phyloP scores from a whole-genome alignment of 53 echinoderm and acorn worm genomes.

The Zoroaster sp. region DNA sequence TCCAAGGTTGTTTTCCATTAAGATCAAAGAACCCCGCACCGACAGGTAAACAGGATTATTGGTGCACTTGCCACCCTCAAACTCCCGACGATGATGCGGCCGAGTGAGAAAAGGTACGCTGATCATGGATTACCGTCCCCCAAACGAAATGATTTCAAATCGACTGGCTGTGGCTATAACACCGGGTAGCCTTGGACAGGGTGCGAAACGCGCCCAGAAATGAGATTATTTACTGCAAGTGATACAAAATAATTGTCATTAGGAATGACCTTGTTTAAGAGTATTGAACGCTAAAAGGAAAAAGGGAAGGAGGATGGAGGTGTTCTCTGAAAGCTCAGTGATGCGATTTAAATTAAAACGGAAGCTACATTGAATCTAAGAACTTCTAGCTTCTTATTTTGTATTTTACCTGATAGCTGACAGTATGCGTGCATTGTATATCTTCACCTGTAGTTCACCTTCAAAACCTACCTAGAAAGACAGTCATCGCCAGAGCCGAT shows the following conservation, averaged over 20 bases:
- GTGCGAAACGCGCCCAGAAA: constrained; percentile 40
- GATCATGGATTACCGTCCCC: background rate
- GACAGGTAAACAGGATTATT: constrained; percentile 50
- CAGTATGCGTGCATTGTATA: no score
- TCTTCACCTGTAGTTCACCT: no score
- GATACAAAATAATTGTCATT: constrained; percentile 55
- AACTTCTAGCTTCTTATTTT: no score
- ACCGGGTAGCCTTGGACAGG: constrained; percentile 34
- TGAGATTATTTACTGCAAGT: constrained; percentile 50
- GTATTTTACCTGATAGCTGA: no score
- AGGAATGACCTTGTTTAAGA: constrained; percentile 52
- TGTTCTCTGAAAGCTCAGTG: constrained; percentile 9
- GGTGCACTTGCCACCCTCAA: constrained; percentile 19
- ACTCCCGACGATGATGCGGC: background rate
- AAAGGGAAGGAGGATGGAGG: background rate
- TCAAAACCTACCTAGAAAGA: no score
- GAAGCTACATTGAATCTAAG: background rate
- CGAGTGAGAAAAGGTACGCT: constrained; percentile 9
- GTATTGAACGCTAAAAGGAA: constrained; percentile 48
- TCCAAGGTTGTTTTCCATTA: background rate
- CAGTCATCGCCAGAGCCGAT: no score
- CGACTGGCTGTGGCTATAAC: background rate
- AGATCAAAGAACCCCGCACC: background rate
- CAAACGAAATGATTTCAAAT: background rate
- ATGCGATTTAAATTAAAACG: constrained; percentile 29